Conservation (phyloP, 2,113 vertebrate genomes). For the Zosterops japonicus region DNA sequence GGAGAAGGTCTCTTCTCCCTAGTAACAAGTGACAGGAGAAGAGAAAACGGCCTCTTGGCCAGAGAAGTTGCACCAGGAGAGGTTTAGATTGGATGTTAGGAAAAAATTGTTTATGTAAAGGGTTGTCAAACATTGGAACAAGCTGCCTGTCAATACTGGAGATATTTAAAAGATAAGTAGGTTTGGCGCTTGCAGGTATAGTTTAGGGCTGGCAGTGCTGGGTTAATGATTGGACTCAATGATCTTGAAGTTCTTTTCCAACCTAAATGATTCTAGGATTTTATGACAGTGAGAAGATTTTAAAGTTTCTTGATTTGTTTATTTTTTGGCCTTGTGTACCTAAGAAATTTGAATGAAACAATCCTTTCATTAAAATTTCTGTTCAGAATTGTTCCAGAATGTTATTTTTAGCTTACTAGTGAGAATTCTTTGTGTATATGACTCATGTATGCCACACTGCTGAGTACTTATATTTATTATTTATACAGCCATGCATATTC, state of each 20-base stretch:
- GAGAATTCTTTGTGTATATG: not conserved
- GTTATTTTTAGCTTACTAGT: not conserved
- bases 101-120: not conserved
- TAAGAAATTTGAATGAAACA: not conserved
- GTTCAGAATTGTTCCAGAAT: not conserved
- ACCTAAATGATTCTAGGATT: not conserved
- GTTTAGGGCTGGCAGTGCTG: not conserved
- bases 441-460: not conserved
- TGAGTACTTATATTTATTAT: constrained; percentile 52
- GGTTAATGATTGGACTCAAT: not conserved
- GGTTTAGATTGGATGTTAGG: not conserved
- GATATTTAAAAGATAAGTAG: not conserved
- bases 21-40: not conserved
- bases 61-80: not conserved
- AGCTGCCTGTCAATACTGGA: not conserved
- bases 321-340: not conserved
- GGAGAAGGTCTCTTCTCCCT: not conserved
- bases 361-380: not conserved
- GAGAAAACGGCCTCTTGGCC: not conserved
- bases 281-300: not conserved
- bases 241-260: not conserved
- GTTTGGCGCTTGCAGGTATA: not conserved
- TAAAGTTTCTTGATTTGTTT: not conserved
- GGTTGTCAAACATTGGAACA: not conserved
- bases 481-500: constrained; percentile 30